Evolutionary conservation across 2,113 vertebrate species (phyloP).

Genomic region (Hymenochirus boettgeri): DNA sequence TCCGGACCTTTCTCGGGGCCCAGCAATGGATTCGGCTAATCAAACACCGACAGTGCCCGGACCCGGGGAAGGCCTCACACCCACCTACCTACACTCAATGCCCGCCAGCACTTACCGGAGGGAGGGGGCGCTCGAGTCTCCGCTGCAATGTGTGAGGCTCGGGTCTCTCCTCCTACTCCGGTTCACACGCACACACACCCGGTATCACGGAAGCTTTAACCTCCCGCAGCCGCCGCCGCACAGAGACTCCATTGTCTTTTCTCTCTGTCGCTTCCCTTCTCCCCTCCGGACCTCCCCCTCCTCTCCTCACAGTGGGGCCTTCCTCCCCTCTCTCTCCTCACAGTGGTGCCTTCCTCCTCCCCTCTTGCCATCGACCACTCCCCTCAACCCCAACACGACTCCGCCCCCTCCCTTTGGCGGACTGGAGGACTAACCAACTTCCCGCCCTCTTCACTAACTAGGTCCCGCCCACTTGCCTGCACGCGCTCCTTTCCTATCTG

Average conservation of each 20-base stretch:
- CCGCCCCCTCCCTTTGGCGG: slow-evolving; percentile 16
- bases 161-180: slow-evolving; percentile 9
- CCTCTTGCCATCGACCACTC: slow-evolving; percentile 44
- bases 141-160: no score
- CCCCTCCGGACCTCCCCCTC: slow-evolving; percentile 43
- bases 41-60: not conserved
- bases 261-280: slow-evolving; percentile 51
- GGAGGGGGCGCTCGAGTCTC: slow-evolving; percentile 49
- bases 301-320: slow-evolving; percentile 42
- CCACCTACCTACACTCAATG: not conserved
- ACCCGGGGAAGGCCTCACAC: not conserved
- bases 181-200: no score
- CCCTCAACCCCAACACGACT: slow-evolving; percentile 29
- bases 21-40: slow-evolving; percentile 21
- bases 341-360: slow-evolving; percentile 50
- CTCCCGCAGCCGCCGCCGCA: slow-evolving; percentile 59
- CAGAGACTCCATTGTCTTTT: slow-evolving; percentile 72
- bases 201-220: slow-evolving; percentile 53
- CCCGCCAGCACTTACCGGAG: slow-evolving; percentile 43
- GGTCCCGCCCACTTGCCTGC: not conserved
- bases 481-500: slow-evolving; percentile 1
- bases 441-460: not conserved
- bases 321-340: slow-evolving; percentile 39
- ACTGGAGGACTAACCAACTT: slow-evolving; percentile 27
- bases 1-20: not conserved